These are phyloP conservation scores for Athetis lepigone DNA, from an alignment of 2,888 invertebrate species.

Conservation along the genomic window DNA sequence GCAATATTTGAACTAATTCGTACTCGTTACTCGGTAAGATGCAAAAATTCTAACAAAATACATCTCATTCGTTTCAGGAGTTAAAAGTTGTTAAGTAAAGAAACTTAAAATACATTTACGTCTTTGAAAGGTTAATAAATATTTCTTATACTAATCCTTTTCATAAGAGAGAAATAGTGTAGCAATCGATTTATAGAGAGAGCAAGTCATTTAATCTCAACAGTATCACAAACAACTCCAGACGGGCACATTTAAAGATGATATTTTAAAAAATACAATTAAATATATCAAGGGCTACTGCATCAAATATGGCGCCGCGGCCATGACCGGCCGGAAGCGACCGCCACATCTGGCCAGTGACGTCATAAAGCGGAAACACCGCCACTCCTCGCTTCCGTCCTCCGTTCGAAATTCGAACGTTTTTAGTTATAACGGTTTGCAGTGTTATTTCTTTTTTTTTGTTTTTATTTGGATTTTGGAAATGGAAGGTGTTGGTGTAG, in stretches of 20 bases:
- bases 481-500: conserved; percentile 3
- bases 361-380: conserved; percentile 75
- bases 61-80: too few species aligned
- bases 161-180: too few species aligned
- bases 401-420: conserved; percentile 52
- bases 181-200: too few species aligned
- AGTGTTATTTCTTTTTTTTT: conserved; percentile 9
- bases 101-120: too few species aligned
- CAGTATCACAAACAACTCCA: conserved; percentile 1
- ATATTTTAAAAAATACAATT: conserved; percentile 48
- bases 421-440: conserved; percentile 55
- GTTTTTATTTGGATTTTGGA: conserved; percentile 1
- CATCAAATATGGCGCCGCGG: conserved; percentile 59
- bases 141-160: too few species aligned
- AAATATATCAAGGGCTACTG: conserved; percentile 40
- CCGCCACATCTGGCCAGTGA: conserved; percentile 78
- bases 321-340: conserved; percentile 73
- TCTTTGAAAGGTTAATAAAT: too few species aligned
- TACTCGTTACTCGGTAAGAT: too few species aligned
- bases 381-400: conserved; percentile 67
- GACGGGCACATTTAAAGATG: conserved; percentile 16
- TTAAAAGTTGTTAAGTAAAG: too few species aligned
- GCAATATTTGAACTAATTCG: too few species aligned
- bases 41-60: too few species aligned
- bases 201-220: too few species aligned